Percentiles rank a stretch among this genome's conserved stretches.
Conservation (phyloP, 2,888 invertebrate genomes). For the Nyleta sp. region DNA sequence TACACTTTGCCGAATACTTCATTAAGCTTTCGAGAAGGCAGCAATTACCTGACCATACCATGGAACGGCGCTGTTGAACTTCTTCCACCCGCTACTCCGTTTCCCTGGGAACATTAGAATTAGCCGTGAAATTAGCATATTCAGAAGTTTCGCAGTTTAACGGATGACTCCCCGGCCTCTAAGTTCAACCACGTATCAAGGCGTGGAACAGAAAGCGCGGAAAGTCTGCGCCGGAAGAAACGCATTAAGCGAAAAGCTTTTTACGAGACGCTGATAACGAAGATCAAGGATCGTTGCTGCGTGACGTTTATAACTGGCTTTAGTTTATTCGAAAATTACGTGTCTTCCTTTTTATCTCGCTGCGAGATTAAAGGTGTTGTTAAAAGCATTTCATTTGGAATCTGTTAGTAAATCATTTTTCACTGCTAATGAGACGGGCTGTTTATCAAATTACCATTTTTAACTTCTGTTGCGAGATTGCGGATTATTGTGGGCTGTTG, state of each 20-base stretch:
- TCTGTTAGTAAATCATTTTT: slow-evolving; percentile 37
- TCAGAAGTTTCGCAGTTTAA: slow-evolving; percentile 74
- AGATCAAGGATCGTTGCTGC: slow-evolving; percentile 58
- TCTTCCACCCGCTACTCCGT: slow-evolving; percentile 61
- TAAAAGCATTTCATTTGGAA: slow-evolving; percentile 40
- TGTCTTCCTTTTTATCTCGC: slow-evolving; percentile 48
- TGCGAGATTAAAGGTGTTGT: slow-evolving; percentile 47
- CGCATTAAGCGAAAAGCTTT: slow-evolving; percentile 62
- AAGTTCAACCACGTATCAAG: slow-evolving; percentile 67
- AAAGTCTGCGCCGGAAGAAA: slow-evolving; percentile 61
- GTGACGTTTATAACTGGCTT: slow-evolving; percentile 57
- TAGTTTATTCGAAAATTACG: slow-evolving; percentile 59
- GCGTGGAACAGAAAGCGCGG: slow-evolving; percentile 52
- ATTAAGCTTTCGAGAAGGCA: slow-evolving; percentile 68
- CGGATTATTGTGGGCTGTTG: background rate
- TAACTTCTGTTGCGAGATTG: slow-evolving; percentile 1
- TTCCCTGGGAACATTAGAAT: slow-evolving; percentile 73
- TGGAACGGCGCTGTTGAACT: slow-evolving; percentile 64
- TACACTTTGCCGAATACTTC: slow-evolving; percentile 68
- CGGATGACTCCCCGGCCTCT: slow-evolving; percentile 68
- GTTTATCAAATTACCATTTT: slow-evolving; percentile 40
- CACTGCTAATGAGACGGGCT: slow-evolving; percentile 29
- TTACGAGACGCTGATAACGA: slow-evolving; percentile 62
- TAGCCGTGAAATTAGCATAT: slow-evolving; percentile 75
- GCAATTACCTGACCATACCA: slow-evolving; percentile 70